These are phyloP conservation scores for Drosophila peninsularis DNA, from an alignment of 2,888 invertebrate species.

Conservation along the genomic window DNA sequence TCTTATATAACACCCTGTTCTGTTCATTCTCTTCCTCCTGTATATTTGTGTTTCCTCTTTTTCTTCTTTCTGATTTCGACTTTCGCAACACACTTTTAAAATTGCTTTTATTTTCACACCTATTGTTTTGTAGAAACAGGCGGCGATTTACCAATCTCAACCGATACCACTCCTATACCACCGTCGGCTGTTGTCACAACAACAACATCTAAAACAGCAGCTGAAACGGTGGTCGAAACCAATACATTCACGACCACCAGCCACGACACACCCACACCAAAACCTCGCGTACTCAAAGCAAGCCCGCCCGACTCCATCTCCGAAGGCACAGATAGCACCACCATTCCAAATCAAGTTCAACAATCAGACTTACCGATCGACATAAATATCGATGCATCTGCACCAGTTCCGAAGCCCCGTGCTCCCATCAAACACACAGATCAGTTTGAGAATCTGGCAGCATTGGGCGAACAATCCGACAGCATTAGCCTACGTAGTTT, in stretches of 20 bases:
- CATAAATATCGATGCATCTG: slow-evolving; percentile 51
- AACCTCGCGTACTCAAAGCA: slow-evolving; percentile 84
- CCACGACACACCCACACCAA: slow-evolving; percentile 85
- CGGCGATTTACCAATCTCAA: slow-evolving; percentile 81
- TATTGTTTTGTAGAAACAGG: slow-evolving; percentile 85
- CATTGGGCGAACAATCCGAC: slow-evolving; percentile 79
- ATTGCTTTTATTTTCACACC: slow-evolving; percentile 82
- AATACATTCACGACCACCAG: slow-evolving; percentile 58
- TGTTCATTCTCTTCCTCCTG: slow-evolving; percentile 41
- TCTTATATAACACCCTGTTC: slow-evolving; percentile 28
- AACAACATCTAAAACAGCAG: slow-evolving; percentile 74
- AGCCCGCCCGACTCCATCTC: slow-evolving; percentile 73
- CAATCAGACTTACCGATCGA: slow-evolving; percentile 61
- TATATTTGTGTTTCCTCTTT: slow-evolving; percentile 60
- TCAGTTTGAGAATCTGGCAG: slow-evolving; percentile 75
- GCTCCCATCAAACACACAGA: slow-evolving; percentile 79
- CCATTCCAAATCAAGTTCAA: slow-evolving; percentile 66
- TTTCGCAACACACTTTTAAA: slow-evolving; percentile 82
- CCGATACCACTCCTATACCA: slow-evolving; percentile 81
- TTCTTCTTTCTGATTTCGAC: slow-evolving; percentile 75
- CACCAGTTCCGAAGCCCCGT: slow-evolving; percentile 83
- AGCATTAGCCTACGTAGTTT: slow-evolving; percentile 81
- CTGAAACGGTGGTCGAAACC: slow-evolving; percentile 64
- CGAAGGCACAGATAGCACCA: slow-evolving; percentile 72
- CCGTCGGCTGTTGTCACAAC: slow-evolving; percentile 55